These are phyloP conservation scores for honey bee (Apis mellifera) DNA, from an alignment of 1,140 invertebrate genomes.

Conservation along the genomic window Amel_HAv3.1 CM009931.2:11134001-11134500, in stretches of 20 bases:
- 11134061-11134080: slow-evolving; percentile 7
- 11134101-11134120: slow-evolving; percentile 40
- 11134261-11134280: slow-evolving; percentile 22
- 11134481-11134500: slow-evolving; percentile 28
- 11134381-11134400: neutral
- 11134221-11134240: slow-evolving; percentile 8
- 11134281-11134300: slow-evolving; percentile 36
- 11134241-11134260: slow-evolving; percentile 29
- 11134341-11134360: neutral
- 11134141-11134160: neutral
- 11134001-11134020: slow-evolving; percentile 53
- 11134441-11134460: neutral
- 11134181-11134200: slow-evolving; percentile 38
- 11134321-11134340: neutral
- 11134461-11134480: neutral
- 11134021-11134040: slow-evolving; percentile 44
- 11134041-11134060: slow-evolving; percentile 52
- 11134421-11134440: neutral
- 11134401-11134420: neutral
- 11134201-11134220: slow-evolving; percentile 38
- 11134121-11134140: neutral
- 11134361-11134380: slow-evolving; percentile 23
- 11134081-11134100: slow-evolving; percentile 29
- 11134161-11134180: neutral
- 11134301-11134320: slow-evolving; percentile 3